Percentiles rank a stretch among this genome's conserved stretches.
phyloP scores from a whole-genome alignment of 1,140 invertebrate species.

The Choristoneura fumiferana region DNA sequence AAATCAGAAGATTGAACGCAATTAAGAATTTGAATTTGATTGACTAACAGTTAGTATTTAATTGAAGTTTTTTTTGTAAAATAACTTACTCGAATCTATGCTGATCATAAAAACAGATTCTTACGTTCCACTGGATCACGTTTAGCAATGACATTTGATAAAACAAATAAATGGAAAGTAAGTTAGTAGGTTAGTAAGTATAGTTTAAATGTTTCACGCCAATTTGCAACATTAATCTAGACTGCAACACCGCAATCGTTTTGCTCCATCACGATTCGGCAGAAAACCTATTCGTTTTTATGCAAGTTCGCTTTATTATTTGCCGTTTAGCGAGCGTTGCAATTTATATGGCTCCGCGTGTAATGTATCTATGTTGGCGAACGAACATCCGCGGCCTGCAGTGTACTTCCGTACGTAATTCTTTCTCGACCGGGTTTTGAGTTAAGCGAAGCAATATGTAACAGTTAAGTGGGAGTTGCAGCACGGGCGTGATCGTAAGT shows the following conservation, averaged over 20 bases:
- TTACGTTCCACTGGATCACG: too few species aligned
- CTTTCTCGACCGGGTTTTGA: conserved; percentile 42
- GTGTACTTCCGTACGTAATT: conserved; percentile 40
- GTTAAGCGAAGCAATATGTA: conserved; percentile 54
- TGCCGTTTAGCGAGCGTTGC: conserved; percentile 20
- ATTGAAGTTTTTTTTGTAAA: too few species aligned
- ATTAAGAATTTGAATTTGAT: too few species aligned
- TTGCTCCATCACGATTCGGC: conserved; percentile 12
- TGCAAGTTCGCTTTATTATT: conserved; percentile 24
- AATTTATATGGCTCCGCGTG: conserved; percentile 28
- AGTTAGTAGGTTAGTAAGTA: too few species aligned
- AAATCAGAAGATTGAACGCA: too few species aligned
- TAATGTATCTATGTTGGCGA: conserved; percentile 33
- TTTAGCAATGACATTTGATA: too few species aligned
- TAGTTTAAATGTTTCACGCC: not conserved
- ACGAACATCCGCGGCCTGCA: conserved; percentile 24
- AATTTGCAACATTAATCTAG: conserved; percentile 7
- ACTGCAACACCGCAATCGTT: conserved; percentile 5
- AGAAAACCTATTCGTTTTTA: conserved; percentile 22
- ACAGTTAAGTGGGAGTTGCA: conserved; percentile 48
- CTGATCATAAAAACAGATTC: too few species aligned
- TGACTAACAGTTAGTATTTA: too few species aligned
- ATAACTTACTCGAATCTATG: too few species aligned
- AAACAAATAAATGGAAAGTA: too few species aligned
- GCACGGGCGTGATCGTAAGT: conserved; percentile 44